These are phyloP conservation scores for Norana najaformis DNA, from an alignment of 2,888 invertebrate species.

Conservation along the genomic window DNA sequence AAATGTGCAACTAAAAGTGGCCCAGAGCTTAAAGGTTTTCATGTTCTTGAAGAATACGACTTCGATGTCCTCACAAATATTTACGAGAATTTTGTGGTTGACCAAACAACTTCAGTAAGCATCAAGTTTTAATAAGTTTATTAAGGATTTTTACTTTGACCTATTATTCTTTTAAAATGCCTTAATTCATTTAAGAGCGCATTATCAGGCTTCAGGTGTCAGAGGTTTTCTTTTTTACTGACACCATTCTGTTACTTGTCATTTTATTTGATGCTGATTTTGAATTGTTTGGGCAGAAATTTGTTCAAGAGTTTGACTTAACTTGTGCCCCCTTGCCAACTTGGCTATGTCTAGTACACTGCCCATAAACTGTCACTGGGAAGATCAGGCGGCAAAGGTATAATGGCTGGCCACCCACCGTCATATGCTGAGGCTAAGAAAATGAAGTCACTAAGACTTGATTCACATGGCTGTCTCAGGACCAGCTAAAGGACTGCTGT, in stretches of 20 bases:
- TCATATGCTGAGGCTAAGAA: too few relatives aligned
- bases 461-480: too few relatives aligned
- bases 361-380: too few relatives aligned
- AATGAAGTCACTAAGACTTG: too few relatives aligned
- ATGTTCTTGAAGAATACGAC: constrained; percentile 91
- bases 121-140: background rate
- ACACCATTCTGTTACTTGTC: background rate
- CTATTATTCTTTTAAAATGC: background rate
- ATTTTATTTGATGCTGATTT: background rate
- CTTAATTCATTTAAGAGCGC: background rate
- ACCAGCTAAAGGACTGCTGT: too few relatives aligned
- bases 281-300: too few relatives aligned
- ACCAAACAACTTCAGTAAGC: constrained; percentile 13
- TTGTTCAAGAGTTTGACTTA: too few relatives aligned
- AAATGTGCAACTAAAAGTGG: constrained; percentile 88
- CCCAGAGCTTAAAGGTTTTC: constrained; percentile 80
- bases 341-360: too few relatives aligned
- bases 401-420: too few relatives aligned
- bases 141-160: too few relatives aligned
- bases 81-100: constrained; percentile 21
- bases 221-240: background rate
- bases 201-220: background rate
- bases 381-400: too few relatives aligned
- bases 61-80: constrained; percentile 74
- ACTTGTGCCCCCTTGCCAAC: too few relatives aligned